Base-by-base conservation (phyloP, 2,888 invertebrate genomes). In the Athalia circularis region DNA sequence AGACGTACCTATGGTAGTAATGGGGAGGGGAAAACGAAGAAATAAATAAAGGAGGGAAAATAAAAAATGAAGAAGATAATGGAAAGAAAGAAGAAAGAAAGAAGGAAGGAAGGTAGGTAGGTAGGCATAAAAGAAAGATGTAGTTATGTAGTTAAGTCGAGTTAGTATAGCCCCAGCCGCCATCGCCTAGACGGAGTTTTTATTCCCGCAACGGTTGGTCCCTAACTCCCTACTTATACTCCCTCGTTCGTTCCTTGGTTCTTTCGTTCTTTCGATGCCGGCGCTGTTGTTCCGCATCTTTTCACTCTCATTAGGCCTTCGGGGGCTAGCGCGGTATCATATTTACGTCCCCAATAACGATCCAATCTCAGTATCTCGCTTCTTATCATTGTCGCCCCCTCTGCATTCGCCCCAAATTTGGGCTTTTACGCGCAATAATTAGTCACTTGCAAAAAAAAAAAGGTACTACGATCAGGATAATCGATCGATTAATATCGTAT, bases 71-170 rank as follows among this genome's bases (percentile, higher is more conserved):
- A 76, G 75, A 15, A 43, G n/a, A 57, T 5, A 65, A 9, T 65
- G 54, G 54, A 54, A 45, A 52, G 45, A 47, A 79, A 68, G 61
- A 78, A 79, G 79, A 79, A 79, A 79, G 80, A 81, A 54, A 68
- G 67, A 72, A 70, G 77, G 81, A 82, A 82, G 82, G 79, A 83
- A 85, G 80, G 83, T 85, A 87, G 86, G 85, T 48, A 52, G 52
- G 52, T 9, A 52, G 52, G 52, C 11, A 70, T 84, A 85, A 86
- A 87, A 87, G 88, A 88, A 88, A 88, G 88, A 89, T 87, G 86
- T 87, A 88, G 87, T 87, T 87, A 87, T 85, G 88, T 87, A 87
- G 88, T 88, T 88, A 86, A 85, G 85, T 84, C 85, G 82, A 85
- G 86, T 86, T 87, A 86, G 87, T 87, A 29, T 86, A 84, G 84